These are phyloP conservation scores for Neolamprologus sp. DNA, from an alignment of 2,113 vertebrate genomes.

Conservation along the genomic window DNA sequence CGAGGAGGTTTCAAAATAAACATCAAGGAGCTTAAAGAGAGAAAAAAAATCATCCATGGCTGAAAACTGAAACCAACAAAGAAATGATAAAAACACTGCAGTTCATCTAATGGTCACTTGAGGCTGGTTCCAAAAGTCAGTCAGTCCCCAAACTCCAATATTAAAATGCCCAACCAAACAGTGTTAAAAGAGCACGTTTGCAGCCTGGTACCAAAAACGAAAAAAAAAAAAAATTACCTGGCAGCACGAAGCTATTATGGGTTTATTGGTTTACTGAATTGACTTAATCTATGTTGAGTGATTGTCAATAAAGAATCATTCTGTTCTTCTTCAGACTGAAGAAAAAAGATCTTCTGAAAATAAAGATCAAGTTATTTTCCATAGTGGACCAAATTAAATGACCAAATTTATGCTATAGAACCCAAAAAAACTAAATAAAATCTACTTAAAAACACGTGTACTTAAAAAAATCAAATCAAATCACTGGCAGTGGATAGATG, in stretches of 20 bases:
- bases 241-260: not conserved
- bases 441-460: not conserved
- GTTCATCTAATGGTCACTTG: not conserved
- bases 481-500: not conserved
- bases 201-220: not conserved
- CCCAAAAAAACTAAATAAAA: not conserved
- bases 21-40: not conserved
- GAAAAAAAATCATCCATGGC: too few relatives aligned
- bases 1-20: conserved; percentile 29
- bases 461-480: not conserved
- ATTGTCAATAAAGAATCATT: not conserved
- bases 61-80: not conserved
- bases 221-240: not conserved
- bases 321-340: not conserved
- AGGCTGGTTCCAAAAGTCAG: not conserved
- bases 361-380: not conserved
- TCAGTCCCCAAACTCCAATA: not conserved
- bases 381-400: not conserved
- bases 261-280: not conserved
- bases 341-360: not conserved
- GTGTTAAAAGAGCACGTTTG: not conserved
- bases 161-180: not conserved
- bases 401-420: not conserved
- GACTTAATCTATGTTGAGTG: not conserved
- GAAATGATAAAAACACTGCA: not conserved